Base-by-base conservation (phyloP, 1,140 invertebrate species). In the Nasonia vitripennis region DNA sequence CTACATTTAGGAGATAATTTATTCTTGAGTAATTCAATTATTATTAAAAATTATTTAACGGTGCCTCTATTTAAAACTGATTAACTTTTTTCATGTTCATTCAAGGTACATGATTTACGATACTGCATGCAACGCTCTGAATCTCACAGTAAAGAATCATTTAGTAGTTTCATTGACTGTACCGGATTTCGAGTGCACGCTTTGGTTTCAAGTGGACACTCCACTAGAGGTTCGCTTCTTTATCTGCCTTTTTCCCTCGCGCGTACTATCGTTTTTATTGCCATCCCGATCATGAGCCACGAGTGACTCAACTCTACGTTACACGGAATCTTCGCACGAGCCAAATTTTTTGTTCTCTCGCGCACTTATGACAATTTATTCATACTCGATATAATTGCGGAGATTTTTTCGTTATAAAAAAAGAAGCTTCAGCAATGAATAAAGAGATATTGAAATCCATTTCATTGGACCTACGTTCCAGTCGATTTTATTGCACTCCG, bases 171-270 rank as follows among this genome's bases (percentile, higher is more conserved):
- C 73, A 62, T 67, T 67, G 73, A 78, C 14, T 73, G 27, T 41
- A 70, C 34, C 55, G 17, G 23, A 83, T 83, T 23, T 83, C 78
- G 68, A 74, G 75, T 55, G 80, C 51, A 87, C 62, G 88, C 77
- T 89, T 85, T 86, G 80, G 78, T 55, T 81, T 91, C 90, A 88
- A 91, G 90, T 90, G 82, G 20, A 84, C 86, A 89, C 91, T 91
- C 90, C 88, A 91, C 89, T 90, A 89, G 87, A 90, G 90, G 88
- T 87, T 88, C 87, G 80, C 79, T 87, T 82, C 83, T 84, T 86
- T 68, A 85, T 86, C 71, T 81, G 73, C 68, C 78, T 87, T 78
- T 85, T 85, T 75, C 37, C 78, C 84, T 62, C 23, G n/a, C 14
- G 6, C 55, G 73, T 67, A 84, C 48, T 84, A 51, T 80, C n/a